Conservation (phyloP, 2,888 invertebrate genomes). For the Anticlea derivata region DNA sequence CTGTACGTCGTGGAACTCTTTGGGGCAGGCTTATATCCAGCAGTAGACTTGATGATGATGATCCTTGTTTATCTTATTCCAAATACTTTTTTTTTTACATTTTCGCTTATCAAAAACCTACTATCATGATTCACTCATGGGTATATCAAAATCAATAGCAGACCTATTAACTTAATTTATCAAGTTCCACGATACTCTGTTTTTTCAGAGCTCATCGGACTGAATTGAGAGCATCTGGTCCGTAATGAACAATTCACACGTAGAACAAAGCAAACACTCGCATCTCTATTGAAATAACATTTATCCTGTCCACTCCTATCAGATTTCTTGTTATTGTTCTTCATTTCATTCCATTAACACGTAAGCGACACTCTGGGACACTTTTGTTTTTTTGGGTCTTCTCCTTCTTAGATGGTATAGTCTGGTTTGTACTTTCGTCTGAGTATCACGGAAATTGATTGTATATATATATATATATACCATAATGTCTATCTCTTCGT, state of each 20-base stretch:
- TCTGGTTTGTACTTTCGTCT: conserved; percentile 5
- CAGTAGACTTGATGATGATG: too few species aligned
- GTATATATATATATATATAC: too few species aligned
- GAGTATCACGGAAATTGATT: too few species aligned
- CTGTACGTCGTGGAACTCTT: too few species aligned
- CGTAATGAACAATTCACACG: conserved; percentile 60
- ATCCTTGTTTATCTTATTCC: too few species aligned
- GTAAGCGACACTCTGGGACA: conserved; percentile 58
- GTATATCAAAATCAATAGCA: conserved; percentile 1
- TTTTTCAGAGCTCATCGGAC: conserved; percentile 53
- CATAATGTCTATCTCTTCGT: too few species aligned
- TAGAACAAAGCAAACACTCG: conserved; percentile 63
- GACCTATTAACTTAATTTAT: conserved; percentile 7
- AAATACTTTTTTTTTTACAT: too few species aligned
- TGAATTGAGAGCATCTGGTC: conserved; percentile 43
- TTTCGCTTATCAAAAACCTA: too few species aligned
- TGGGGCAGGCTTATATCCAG: too few species aligned
- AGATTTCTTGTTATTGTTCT: conserved; percentile 74
- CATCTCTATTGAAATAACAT: conserved; percentile 71
- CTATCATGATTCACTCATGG: too few species aligned
- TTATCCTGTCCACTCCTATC: conserved; percentile 71
- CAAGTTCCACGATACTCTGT: conserved; percentile 37
- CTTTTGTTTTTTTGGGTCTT: conserved; percentile 47
- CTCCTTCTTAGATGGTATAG: conserved; percentile 13
- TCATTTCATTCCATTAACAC: conserved; percentile 73